phyloP scores from a whole-genome alignment of 2,113 vertebrate genomes.

The Athene cunicularia region DNA sequence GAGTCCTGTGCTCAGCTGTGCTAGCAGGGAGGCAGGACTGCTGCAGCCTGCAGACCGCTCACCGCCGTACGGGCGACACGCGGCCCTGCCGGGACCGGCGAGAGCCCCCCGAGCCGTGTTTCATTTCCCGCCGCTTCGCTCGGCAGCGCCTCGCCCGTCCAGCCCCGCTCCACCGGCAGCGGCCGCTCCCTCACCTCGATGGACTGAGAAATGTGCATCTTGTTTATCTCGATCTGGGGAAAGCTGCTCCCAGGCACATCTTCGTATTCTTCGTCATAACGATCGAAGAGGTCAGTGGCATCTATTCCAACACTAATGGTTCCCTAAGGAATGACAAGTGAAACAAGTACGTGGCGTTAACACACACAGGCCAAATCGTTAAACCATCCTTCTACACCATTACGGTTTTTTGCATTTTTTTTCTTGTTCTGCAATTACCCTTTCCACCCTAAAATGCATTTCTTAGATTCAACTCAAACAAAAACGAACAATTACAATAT shows the following conservation, averaged over 20 bases:
- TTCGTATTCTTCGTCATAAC: constrained; percentile 94
- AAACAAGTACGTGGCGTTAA: neutral
- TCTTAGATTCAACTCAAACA: neutral
- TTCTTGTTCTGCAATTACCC: neutral
- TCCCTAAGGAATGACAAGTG: constrained; percentile 78
- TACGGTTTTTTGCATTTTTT: neutral
- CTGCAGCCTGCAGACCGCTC: neutral
- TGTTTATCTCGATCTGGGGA: constrained; percentile 96
- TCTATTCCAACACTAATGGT: constrained; percentile 96
- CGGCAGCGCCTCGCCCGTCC: neutral
- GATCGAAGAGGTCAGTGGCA: constrained; percentile 97
- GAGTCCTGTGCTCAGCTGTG: no score
- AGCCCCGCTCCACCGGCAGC: accelerated
- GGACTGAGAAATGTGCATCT: constrained; percentile 98
- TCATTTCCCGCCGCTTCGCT: neutral
- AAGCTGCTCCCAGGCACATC: constrained; percentile 83
- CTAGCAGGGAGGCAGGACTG: neutral
- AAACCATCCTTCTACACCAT: accelerated
- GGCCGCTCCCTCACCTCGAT: constrained; percentile 85
- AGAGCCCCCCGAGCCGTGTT: neutral
- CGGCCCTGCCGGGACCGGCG: neutral
- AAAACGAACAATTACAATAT: neutral
- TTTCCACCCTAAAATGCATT: neutral
- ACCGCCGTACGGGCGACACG: neutral
- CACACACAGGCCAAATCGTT: accelerated